Conservation (phyloP, 2,113 vertebrate species). For the Lutjanus erythropterus region DNA sequence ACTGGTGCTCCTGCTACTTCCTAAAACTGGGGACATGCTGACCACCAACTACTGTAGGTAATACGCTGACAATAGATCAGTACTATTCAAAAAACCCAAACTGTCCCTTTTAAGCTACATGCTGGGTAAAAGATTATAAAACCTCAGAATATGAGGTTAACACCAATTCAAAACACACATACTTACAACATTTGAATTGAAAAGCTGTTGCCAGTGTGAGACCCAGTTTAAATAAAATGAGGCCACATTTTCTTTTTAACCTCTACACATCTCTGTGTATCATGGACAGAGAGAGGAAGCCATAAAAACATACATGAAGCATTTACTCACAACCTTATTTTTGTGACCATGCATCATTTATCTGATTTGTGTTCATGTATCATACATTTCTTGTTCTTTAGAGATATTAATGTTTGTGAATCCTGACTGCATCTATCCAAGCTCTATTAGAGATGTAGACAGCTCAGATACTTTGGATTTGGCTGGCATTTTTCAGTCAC, state of each 20-base stretch:
- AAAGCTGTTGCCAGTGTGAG: background rate
- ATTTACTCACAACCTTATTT: background rate
- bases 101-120: no score
- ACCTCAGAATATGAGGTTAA: slow-evolving; percentile 7
- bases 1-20: no score
- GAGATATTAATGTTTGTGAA: background rate
- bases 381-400: background rate
- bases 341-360: background rate
- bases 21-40: no score
- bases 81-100: no score
- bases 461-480: background rate
- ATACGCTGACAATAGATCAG: no score
- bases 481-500: background rate
- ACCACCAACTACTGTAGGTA: no score
- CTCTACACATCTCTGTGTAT: background rate
- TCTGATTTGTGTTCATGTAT: background rate
- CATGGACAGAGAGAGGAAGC: background rate
- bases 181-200: background rate
- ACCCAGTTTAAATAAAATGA: background rate
- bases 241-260: slow-evolving; percentile 9
- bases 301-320: background rate
- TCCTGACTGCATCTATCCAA: background rate
- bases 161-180: background rate
- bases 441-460: background rate
- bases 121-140: no score